phyloP scores from a whole-genome alignment of 2,888 invertebrate species.

The Xanthostigma xanthostigma region DNA sequence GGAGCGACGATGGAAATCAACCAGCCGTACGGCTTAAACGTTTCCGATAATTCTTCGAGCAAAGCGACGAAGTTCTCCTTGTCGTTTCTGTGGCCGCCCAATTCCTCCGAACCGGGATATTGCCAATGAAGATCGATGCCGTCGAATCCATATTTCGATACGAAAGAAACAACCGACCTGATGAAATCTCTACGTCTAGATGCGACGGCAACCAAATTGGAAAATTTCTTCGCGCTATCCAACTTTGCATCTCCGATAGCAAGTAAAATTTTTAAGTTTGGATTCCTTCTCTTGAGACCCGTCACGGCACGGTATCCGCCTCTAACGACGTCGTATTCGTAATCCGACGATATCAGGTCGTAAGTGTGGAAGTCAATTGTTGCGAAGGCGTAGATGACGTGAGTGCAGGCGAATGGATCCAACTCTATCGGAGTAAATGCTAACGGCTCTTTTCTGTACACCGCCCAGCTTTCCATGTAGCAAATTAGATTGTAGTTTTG shows the following conservation, averaged over 20 bases:
- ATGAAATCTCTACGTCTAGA: conserved; percentile 41
- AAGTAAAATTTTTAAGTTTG: conserved; percentile 51
- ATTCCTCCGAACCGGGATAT: conserved; percentile 42
- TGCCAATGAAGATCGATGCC: conserved; percentile 72
- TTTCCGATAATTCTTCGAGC: conserved; percentile 44
- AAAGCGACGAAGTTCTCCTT: conserved; percentile 38
- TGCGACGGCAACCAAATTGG: conserved; percentile 42
- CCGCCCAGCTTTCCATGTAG: conserved; percentile 51
- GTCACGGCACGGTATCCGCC: conserved; percentile 59
- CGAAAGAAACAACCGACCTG: conserved; percentile 44
- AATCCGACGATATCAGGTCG: conserved; percentile 45
- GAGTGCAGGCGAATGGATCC: conserved; percentile 53
- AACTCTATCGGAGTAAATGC: conserved; percentile 47
- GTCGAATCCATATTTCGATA: conserved; percentile 58
- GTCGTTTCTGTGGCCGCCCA: conserved; percentile 30
- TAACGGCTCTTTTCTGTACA: conserved; percentile 49
- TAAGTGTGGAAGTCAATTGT: conserved; percentile 50
- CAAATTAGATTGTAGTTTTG: conserved; percentile 36
- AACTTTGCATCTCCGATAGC: conserved; percentile 54
- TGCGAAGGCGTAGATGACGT: conserved; percentile 59
- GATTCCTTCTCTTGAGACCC: conserved; percentile 49
- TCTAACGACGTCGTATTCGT: conserved; percentile 55
- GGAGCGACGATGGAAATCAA: conserved; percentile 41
- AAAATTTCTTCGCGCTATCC: conserved; percentile 46
- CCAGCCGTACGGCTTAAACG: conserved; percentile 40